Percentiles rank a stretch among this genome's conserved stretches.
These are phyloP conservation scores for Anas acuta DNA, from an alignment of 2,797 vertebrate species.

Conservation along the genomic window DNA sequence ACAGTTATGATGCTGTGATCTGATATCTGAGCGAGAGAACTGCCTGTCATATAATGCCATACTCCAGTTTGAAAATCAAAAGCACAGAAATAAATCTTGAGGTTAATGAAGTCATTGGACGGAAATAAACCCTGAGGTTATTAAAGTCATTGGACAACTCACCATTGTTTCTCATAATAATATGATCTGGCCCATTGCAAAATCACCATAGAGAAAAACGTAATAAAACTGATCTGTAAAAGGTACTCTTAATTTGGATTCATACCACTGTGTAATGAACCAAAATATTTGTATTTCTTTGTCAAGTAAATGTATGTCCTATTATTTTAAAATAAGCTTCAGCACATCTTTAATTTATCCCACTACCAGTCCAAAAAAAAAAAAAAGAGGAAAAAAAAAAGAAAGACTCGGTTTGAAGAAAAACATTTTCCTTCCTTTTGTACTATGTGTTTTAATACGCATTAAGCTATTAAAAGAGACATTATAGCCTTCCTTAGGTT, in stretches of 20 bases:
- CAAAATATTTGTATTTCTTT: conserved; percentile 5
- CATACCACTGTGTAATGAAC: neutral
- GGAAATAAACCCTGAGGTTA: neutral
- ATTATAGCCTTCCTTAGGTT: conserved; percentile 66
- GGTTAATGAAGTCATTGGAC: neutral
- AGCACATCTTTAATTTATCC: conserved; percentile 27
- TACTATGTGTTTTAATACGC: conserved; percentile 49
- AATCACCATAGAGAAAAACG: neutral
- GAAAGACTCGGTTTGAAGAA: conserved; percentile 63
- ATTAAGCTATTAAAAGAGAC: conserved; percentile 70
- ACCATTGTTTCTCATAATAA: neutral
- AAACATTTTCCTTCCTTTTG: conserved; percentile 73
- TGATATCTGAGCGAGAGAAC: neutral
- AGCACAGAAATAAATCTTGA: neutral
- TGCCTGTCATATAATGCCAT: neutral
- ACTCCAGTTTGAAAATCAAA: neutral
- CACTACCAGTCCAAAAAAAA: neutral
- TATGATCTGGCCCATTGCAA: neutral
- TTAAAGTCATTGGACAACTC: neutral
- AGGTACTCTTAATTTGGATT: neutral
- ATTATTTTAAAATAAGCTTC: conserved; percentile 33
- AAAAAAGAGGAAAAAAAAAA: neutral
- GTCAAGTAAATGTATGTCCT: neutral
- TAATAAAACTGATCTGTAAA: neutral
- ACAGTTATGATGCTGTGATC: neutral